Percentiles rank a stretch among this genome's conserved stretches.
Evolutionary conservation across 2,888 invertebrate species (phyloP).

Genomic region (Ormyrus labotus): DNA sequence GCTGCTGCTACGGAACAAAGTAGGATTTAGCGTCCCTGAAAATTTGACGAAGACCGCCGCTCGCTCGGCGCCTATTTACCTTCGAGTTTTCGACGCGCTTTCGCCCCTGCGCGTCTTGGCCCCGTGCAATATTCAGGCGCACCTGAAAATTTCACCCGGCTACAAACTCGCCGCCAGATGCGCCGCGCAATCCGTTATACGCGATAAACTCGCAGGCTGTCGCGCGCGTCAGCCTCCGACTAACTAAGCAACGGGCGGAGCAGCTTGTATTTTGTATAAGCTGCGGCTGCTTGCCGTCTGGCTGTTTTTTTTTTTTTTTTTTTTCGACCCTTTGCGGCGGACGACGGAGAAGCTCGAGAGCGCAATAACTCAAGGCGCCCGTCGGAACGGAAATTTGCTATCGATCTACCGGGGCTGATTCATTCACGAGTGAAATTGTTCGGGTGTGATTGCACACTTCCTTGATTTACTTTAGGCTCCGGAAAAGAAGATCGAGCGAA

Average conservation of each 20-base stretch:
- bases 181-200: no score
- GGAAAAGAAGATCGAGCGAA: no score
- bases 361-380: not conserved
- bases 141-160: conserved; percentile 28
- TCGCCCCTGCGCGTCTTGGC: no score
- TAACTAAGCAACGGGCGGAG: not conserved
- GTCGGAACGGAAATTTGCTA: not conserved
- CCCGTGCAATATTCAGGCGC: not conserved
- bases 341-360: not conserved
- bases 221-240: not conserved
- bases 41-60: conserved; percentile 26
- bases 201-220: conserved; percentile 28
- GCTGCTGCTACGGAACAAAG: conserved; percentile 15
- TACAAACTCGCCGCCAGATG: no score
- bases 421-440: conserved; percentile 1
- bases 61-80: no score
- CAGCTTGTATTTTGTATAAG: conserved; percentile 1
- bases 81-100: not conserved
- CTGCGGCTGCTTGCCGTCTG: not conserved
- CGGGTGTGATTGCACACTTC: not conserved
- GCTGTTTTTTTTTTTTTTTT: no score
- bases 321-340: no score
- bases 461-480: no score
- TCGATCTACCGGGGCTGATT: not conserved
- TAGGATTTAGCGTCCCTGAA: conserved; percentile 24